Evolutionary conservation across 2,888 invertebrate genomes (phyloP), one percentile per base, ranked within the genome.

Genomic region (Callyntrura guangdongensis): DNA sequence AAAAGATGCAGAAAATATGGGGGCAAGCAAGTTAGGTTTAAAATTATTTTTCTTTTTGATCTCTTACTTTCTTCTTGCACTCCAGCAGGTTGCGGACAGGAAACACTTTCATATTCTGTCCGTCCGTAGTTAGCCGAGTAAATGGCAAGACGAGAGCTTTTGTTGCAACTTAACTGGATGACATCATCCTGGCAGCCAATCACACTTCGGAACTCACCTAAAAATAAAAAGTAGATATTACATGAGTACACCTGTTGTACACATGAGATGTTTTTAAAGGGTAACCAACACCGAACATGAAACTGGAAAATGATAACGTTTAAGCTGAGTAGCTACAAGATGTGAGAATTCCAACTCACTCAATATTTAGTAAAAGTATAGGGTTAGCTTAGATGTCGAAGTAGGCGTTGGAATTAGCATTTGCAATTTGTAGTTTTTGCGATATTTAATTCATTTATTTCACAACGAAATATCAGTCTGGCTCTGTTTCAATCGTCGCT

Each of bases 171-270:
- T 94, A 99, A 96, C 94, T 97, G 97, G 94, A 99, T 96, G 94
- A 97, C 97, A 94, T 98, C 98, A 95, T 98, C 98, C 95, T 98
- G 98, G 95, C 99, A 99, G 93, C 98, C 98, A 94, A 98, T 97
- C 96, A 98, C 98, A 95, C 98, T 98, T 92, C 98, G 96, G 95
- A 99, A 99, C 95, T 98, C 98, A 95, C 98, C 99, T 99, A 96
- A 94, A 36, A 36, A 36, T 36, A 4, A 36, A 36, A 36, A 36
- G 14, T 17, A 59, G 17, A 9, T 3, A 56, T 59, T 22, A 64
- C 1, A 25, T 22, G 5, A 25, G n/a, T n/a, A n/a, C n/a, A n/a
- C n/a, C 25, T 22, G 11, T 12, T 22, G 64, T 25, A 64, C 9
- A 25, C 25, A 64, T 12, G 36, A 36, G 36, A 36, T 36, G 6